phyloP scores from a whole-genome alignment of 37 sponge, comb jelly and placozoan species.

The Spongilla lacustris region DNA sequence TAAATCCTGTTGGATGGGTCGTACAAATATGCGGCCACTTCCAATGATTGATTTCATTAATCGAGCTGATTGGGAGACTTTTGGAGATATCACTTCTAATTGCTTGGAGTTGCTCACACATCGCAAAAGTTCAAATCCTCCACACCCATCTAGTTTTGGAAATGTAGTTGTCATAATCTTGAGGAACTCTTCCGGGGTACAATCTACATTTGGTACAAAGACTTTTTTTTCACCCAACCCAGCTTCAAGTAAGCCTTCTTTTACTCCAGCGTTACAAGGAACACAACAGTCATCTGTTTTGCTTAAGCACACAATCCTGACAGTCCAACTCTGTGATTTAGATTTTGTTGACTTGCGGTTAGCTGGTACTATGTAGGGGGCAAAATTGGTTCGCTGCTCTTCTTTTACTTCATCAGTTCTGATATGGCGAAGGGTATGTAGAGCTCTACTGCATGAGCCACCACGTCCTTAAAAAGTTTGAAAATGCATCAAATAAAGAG shows the following conservation, averaged over 20 bases:
- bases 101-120: slow-evolving; percentile 36
- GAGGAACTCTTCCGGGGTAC: slow-evolving; percentile 27
- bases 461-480: neutral
- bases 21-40: slow-evolving; percentile 32
- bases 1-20: slow-evolving; percentile 43
- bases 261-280: slow-evolving; percentile 16
- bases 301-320: slow-evolving; percentile 32
- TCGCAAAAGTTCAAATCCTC: slow-evolving; percentile 54
- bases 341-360: neutral
- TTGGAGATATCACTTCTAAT: slow-evolving; percentile 21
- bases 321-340: slow-evolving; percentile 24
- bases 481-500: neutral
- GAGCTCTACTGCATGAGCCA: slow-evolving; percentile 22
- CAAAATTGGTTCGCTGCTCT: slow-evolving; percentile 7
- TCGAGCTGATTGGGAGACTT: slow-evolving; percentile 37
- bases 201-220: slow-evolving; percentile 14
- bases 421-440: neutral
- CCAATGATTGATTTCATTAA: slow-evolving; percentile 29
- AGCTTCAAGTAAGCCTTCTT: slow-evolving; percentile 22
- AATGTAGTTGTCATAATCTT: slow-evolving; percentile 2
- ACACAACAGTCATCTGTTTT: slow-evolving; percentile 8
- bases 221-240: slow-evolving; percentile 48
- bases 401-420: neutral
- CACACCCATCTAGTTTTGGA: slow-evolving; percentile 28
- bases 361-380: neutral